Conservation (phyloP, 2,113 vertebrate species). For the Cephalopterus ornatus region DNA sequence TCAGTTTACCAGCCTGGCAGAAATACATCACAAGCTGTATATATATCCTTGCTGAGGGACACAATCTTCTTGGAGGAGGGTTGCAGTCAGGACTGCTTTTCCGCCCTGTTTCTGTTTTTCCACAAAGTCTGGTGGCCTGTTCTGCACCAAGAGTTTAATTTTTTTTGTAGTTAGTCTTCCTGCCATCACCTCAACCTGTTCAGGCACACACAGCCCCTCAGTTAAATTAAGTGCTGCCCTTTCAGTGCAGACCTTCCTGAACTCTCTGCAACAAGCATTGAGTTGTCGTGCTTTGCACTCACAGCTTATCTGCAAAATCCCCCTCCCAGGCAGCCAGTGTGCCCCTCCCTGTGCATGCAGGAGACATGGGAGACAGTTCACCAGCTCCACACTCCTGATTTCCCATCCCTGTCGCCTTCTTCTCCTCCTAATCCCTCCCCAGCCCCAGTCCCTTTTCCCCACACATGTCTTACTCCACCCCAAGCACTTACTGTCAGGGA, state of each 20-base stretch:
- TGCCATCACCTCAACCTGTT: neutral
- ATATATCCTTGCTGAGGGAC: neutral
- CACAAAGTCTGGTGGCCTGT: accelerated
- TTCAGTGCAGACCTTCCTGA: neutral
- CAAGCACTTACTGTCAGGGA: neutral
- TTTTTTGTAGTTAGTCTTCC: neutral
- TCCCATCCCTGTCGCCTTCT: neutral
- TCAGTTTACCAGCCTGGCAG: neutral
- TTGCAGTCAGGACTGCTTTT: neutral
- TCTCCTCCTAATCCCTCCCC: neutral
- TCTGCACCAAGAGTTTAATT: neutral
- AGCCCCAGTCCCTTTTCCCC: neutral
- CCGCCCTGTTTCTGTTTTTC: neutral
- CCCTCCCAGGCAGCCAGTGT: neutral
- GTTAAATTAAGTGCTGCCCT: neutral
- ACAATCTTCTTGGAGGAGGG: neutral
- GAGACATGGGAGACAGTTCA: neutral
- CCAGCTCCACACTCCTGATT: neutral
- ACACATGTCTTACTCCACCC: neutral
- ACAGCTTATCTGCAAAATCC: neutral
- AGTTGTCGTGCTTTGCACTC: neutral
- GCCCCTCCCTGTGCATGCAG: neutral
- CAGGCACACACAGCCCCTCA: neutral
- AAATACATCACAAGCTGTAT: neutral
- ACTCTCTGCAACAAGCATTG: neutral